Percentiles rank a stretch among this genome's conserved stretches.
Evolutionary conservation across 1,140 invertebrate species (phyloP).

Genomic region (Eurosta solidaginis): DNA sequence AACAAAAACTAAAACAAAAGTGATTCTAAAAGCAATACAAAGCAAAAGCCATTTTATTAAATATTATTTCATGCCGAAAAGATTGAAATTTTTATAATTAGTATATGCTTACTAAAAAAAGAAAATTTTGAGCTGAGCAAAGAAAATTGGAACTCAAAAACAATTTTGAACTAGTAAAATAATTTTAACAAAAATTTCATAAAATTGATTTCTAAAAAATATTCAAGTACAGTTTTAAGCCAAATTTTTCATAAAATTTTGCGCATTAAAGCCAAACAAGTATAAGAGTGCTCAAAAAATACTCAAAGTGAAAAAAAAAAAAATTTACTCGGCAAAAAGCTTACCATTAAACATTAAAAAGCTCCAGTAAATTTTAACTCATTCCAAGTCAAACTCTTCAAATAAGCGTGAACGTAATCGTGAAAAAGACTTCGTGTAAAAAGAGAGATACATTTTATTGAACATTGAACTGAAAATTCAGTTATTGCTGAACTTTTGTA

Average conservation of each 20-base stretch:
- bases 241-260: neutral
- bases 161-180: neutral
- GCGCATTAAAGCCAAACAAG: neutral
- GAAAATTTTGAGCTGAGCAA: too few species aligned
- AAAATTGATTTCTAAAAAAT: conserved; percentile 18
- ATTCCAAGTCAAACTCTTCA: neutral
- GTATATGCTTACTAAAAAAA: too few species aligned
- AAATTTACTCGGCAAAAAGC: neutral
- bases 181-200: neutral
- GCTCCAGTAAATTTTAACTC: neutral
- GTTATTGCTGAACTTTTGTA: conserved; percentile 57
- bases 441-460: neutral
- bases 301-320: conserved; percentile 27
- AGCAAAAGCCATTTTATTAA: neutral
- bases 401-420: neutral
- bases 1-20: conserved; percentile 11
- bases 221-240: conserved; percentile 13
- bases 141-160: too few species aligned
- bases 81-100: neutral
- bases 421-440: neutral
- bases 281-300: neutral
- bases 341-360: conserved; percentile 12
- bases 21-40: neutral
- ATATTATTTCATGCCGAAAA: neutral
- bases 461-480: conserved; percentile 40